Conservation (phyloP, 2,113 vertebrate genomes). For the Mastomys coucha region DNA sequence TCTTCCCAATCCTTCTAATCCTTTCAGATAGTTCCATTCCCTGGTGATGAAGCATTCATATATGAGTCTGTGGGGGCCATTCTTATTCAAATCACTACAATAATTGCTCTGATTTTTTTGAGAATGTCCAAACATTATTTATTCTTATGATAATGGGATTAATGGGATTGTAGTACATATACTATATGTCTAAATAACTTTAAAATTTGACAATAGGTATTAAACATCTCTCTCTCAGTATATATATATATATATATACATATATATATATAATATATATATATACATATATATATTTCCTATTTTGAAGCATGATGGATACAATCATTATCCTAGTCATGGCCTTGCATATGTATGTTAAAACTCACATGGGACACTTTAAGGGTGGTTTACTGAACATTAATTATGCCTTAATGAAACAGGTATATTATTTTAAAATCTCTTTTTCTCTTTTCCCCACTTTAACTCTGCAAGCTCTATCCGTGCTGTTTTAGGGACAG, state of each 20-base stretch:
- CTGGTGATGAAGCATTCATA: neutral
- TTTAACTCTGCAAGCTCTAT: neutral
- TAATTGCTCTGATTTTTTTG: conserved; percentile 4
- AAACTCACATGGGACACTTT: neutral
- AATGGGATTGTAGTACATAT: neutral
- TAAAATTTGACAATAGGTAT: neutral
- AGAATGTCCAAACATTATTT: neutral
- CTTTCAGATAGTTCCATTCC: neutral
- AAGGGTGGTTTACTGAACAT: neutral
- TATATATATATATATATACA: neutral
- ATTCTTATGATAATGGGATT: neutral
- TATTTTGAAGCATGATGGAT: neutral
- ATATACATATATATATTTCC: neutral
- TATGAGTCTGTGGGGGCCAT: neutral
- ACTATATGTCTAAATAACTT: conserved; percentile 2
- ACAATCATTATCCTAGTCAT: neutral
- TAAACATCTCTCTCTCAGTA: neutral
- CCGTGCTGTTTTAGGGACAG: neutral
- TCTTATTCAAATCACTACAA: neutral
- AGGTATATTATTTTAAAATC: conserved; percentile 13
- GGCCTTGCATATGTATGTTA: neutral
- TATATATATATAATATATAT: neutral
- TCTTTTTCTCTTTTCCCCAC: neutral
- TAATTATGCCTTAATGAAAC: neutral
- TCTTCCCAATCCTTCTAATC: neutral